Evolutionary conservation across 2,797 vertebrate species (phyloP), one percentile per base, ranked within the genome.

Genomic region (Lutjanus argentimaculatus): DNA sequence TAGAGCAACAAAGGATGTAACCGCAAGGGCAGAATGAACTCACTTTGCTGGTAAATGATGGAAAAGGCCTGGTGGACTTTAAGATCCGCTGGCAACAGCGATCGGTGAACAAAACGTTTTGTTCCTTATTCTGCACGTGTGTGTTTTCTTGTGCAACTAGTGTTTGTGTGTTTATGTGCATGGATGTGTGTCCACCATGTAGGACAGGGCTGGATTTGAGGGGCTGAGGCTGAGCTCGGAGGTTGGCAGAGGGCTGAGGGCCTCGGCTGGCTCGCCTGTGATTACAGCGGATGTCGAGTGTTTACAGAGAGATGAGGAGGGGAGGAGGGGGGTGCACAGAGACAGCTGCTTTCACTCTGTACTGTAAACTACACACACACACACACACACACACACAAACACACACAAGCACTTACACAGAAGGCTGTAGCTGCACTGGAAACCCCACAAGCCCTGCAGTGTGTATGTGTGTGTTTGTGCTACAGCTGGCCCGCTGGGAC

Each of bases 321-420:
- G 67, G 59, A 48, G 66, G 75, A 36, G 42, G 48, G 36, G 77
- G 77, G 86, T 82, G 78, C 43, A 77, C 43, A 40, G 82, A 92
- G 87, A 91, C 93, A 95, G 93, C 93, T 94, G 93, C 92, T 94
- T 95, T 92, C 89, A 94, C 92, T 95, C 92, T 93, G 91, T 89
- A 90, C 91, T 89, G 83, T 94, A 93, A 94, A 95, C 93, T 85
- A 79, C 82, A 89, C 85, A 85, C 75, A 86, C 56, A 72, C 58
- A 80, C 62, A 63, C 59, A 51, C 49, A 78, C 85, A 80, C 90
- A 88, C 80, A 91, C 80, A 89, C 88, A 92, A 36, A 78, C 77
- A 79, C 79, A 80, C 62, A 63, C 59, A 51, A 52, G 79, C 85
- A 80, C 90, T 88, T 82, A 91, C 80, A 89, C 88, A 92, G 84